Percentiles rank a stretch among this genome's conserved stretches.
These are phyloP conservation scores for Salminus brasiliensis DNA, from an alignment of 2,113 vertebrate species.

Conservation along the genomic window DNA sequence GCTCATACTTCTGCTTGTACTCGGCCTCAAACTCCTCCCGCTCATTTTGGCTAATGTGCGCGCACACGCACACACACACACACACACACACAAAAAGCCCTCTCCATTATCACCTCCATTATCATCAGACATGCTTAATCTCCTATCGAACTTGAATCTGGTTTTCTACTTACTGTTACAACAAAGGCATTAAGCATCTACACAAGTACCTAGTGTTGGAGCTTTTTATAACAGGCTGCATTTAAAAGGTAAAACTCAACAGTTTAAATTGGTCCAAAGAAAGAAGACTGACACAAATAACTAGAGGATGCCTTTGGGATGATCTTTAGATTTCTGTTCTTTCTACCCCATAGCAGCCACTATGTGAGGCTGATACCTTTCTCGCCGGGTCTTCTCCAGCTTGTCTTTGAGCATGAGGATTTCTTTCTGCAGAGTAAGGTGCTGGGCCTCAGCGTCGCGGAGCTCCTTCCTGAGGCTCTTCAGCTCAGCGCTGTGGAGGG, in stretches of 20 bases:
- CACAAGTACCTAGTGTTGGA: not conserved
- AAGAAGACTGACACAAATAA: not conserved
- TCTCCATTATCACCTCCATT: not conserved
- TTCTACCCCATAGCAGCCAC: too few relatives aligned
- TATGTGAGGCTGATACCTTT: constrained; percentile 79
- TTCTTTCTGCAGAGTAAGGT: constrained; percentile 94
- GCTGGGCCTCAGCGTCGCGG: constrained; percentile 92
- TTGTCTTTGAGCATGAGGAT: constrained; percentile 97
- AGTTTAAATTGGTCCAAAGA: too few relatives aligned
- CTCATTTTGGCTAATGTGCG: constrained; percentile 85
- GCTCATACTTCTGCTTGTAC: constrained; percentile 92
- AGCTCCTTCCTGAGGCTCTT: constrained; percentile 92
- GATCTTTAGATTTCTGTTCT: too few relatives aligned
- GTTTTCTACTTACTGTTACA: not conserved
- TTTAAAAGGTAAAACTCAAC: not conserved
- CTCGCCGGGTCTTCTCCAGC: constrained; percentile 92
- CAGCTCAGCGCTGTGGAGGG: constrained; percentile 85
- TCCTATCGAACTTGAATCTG: not conserved
- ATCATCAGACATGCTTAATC: not conserved
- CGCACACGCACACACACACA: constrained; percentile 31
- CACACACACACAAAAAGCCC: constrained; percentile 12
- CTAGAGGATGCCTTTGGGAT: not conserved
- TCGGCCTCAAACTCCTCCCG: constrained; percentile 93
- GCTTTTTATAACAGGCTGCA: not conserved
- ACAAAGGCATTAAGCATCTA: too few relatives aligned